phyloP scores from a whole-genome alignment of 1,140 invertebrate species.

The Meloidogyne floridensis region DNA sequence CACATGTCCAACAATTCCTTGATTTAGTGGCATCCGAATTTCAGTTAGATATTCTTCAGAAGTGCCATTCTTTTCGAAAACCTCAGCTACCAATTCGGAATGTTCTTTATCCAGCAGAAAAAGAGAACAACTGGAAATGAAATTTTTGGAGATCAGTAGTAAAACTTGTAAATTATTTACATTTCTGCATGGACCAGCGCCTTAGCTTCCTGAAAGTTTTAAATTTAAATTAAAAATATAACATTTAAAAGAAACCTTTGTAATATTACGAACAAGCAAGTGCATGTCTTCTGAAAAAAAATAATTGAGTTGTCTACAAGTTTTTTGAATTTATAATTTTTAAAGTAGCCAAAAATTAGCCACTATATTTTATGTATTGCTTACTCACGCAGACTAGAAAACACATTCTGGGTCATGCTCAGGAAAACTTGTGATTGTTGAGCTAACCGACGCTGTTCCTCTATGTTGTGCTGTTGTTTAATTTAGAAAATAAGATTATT shows the following conservation, averaged over 20 bases:
- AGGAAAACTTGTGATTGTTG: conserved; percentile 58
- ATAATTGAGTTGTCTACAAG: conserved; percentile 33
- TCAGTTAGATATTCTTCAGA: conserved; percentile 68
- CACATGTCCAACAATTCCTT: conserved; percentile 82
- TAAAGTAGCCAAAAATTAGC: too few relatives aligned
- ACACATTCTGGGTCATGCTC: conserved; percentile 59
- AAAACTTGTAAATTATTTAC: conserved; percentile 39
- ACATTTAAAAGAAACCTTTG: conserved; percentile 67
- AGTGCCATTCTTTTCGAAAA: conserved; percentile 72
- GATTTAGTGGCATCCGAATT: conserved; percentile 74
- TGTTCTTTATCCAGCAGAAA: conserved; percentile 78
- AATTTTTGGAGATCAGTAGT: background rate
- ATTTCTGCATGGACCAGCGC: conserved; percentile 78
- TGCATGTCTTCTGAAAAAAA: conserved; percentile 73
- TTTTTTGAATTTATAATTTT: conserved; percentile 3
- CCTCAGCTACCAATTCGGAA: conserved; percentile 78
- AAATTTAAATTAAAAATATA: background rate
- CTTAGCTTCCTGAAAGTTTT: conserved; percentile 72
- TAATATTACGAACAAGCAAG: conserved; percentile 77
- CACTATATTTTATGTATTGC: background rate
- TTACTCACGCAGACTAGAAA: conserved; percentile 57
- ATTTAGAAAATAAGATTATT: background rate
- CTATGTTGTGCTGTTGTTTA: conserved; percentile 40
- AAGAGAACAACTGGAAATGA: conserved; percentile 73
- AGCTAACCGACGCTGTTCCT: conserved; percentile 56